A percentile compares a stretch with the other conserved stretches of the same genome.
These are phyloP conservation scores for Mesochorus sp. DNA, from an alignment of 2,888 invertebrate species.

Conservation along the genomic window DNA sequence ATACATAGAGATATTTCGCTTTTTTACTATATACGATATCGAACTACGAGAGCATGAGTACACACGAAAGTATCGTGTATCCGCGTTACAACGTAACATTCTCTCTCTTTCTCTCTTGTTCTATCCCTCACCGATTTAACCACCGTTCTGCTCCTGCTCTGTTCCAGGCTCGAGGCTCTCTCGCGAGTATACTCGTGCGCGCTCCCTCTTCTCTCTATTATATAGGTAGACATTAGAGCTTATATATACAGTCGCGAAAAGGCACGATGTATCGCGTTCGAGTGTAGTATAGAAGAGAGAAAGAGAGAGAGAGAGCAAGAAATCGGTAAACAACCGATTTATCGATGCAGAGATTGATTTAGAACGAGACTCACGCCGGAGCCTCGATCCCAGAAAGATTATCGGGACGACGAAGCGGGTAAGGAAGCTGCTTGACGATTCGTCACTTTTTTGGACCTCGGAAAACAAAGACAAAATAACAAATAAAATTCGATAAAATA, in stretches of 20 bases:
- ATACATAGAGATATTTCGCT: neutral
- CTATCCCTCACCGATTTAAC: constrained; percentile 43
- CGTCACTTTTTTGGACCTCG: no score
- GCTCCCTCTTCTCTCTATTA: constrained; percentile 3
- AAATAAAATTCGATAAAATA: no score
- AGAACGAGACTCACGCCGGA: constrained; percentile 68
- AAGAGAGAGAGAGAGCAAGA: constrained; percentile 9
- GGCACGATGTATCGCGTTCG: constrained; percentile 14
- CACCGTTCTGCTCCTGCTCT: constrained; percentile 49
- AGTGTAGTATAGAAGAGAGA: constrained; percentile 25
- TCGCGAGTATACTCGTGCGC: neutral
- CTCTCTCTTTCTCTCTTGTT: constrained; percentile 23
- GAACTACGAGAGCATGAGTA: constrained; percentile 26
- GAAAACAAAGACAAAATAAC: no score
- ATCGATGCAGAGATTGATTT: constrained; percentile 80
- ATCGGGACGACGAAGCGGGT: constrained; percentile 72
- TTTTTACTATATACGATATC: neutral
- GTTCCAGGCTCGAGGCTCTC: constrained; percentile 40
- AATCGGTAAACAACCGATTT: constrained; percentile 67
- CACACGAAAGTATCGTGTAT: constrained; percentile 59
- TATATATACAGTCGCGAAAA: constrained; percentile 12
- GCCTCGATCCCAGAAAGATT: constrained; percentile 80
- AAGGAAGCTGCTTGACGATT: constrained; percentile 63
- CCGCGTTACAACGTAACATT: constrained; percentile 51
- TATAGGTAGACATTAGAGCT: constrained; percentile 33